A percentile compares a stretch with the other conserved stretches of the same genome.
Conservation (phyloP, 2,888 invertebrate genomes). For the Archaeoteleia sp. region DNA sequence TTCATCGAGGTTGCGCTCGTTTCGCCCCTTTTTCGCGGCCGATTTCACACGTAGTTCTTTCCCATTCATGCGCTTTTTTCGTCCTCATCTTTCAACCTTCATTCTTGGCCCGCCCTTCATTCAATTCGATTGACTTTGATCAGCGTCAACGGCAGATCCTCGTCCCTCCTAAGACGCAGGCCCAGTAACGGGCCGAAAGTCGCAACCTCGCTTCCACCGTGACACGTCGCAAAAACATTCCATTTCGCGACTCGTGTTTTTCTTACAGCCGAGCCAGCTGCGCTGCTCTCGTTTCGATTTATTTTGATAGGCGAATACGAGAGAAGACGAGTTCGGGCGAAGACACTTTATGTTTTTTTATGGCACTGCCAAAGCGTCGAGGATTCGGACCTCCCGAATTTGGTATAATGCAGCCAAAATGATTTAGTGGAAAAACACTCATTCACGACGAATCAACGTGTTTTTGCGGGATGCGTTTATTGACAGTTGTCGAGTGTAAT, state of each 20-base stretch:
- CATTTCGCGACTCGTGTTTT: conserved; percentile 47
- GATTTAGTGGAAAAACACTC: conserved; percentile 24
- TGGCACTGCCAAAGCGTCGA: no score
- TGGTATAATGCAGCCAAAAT: conserved; percentile 33
- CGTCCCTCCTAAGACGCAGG: conserved; percentile 25
- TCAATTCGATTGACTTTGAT: conserved; percentile 49
- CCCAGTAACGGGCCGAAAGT: conserved; percentile 35
- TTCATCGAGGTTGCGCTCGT: conserved; percentile 13
- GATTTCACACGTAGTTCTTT: conserved; percentile 30
- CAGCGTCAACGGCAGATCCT: conserved; percentile 46
- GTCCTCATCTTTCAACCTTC: conserved; percentile 21
- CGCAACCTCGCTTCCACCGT: conserved; percentile 41
- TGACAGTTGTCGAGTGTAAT: conserved; percentile 19
- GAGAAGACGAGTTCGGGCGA: conserved; percentile 15
- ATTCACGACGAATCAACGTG: conserved; percentile 6
- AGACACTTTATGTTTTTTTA: conserved; percentile 31
- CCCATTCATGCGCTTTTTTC: conserved; percentile 30
- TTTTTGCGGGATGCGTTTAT: conserved; percentile 13
- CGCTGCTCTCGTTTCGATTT: conserved; percentile 43
- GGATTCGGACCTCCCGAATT: conserved; percentile 33
- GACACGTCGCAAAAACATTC: conserved; percentile 46
- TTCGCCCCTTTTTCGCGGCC: conserved; percentile 15
- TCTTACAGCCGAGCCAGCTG: conserved; percentile 41
- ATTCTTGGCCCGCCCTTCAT: conserved; percentile 32
- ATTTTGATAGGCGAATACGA: conserved; percentile 44